Conservation (phyloP, 2,113 vertebrate genomes). For the Ellobius talpinus region DNA sequence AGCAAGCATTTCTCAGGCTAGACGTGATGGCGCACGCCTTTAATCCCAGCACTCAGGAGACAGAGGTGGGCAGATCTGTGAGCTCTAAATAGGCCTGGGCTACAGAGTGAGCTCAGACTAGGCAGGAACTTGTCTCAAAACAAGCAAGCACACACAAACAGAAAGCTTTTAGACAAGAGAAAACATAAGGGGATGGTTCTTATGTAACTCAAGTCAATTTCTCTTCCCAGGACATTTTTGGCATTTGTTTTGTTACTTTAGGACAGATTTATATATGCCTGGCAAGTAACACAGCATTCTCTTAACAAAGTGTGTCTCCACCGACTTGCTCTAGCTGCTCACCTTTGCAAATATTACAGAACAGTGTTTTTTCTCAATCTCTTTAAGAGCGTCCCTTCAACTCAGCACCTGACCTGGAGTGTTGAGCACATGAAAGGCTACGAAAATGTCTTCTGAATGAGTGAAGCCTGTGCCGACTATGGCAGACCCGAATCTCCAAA, state of each 20-base stretch:
- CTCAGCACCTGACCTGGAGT: background rate
- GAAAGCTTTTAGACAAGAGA: background rate
- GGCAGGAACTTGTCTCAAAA: background rate
- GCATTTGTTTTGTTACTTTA: conserved; percentile 47
- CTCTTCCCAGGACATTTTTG: conserved; percentile 15
- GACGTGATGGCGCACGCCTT: background rate
- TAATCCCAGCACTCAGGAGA: background rate
- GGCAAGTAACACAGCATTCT: background rate
- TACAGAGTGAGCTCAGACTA: background rate
- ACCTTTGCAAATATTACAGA: background rate
- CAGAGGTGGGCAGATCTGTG: background rate
- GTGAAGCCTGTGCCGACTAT: background rate
- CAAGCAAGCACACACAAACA: background rate
- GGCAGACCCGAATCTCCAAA: background rate
- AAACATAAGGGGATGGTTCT: background rate
- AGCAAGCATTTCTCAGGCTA: background rate
- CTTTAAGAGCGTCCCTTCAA: background rate
- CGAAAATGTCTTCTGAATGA: background rate
- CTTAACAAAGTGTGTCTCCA: conserved; percentile 27
- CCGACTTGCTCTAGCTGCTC: background rate
- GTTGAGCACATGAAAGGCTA: background rate
- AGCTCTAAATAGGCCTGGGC: background rate
- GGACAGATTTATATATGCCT: background rate
- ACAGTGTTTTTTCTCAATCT: background rate
- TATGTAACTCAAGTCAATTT: conserved; percentile 36